Base-by-base conservation (phyloP, 1,140 invertebrate genomes). In the Caenorhabditis inopinata region DNA sequence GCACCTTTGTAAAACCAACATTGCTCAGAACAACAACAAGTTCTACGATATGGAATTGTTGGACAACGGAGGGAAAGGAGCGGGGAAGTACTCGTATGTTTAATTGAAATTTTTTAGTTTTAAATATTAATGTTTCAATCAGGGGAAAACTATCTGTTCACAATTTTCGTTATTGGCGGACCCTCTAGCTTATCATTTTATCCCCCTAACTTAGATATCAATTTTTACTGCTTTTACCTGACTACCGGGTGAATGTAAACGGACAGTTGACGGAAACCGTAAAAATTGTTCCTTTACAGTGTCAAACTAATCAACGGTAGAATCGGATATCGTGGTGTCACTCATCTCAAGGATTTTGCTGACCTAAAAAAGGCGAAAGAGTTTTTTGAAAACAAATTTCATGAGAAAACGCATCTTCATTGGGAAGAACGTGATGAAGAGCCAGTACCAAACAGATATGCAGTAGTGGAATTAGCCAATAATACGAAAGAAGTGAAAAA, bases 31-130 rank as follows among this genome's bases (percentile, higher is more conserved):
- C n/a, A 68, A 68, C 32, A 68, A 68, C n/a, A 68, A 68, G 21
- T 68, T 68, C n/a, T 68, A 68, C 32, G 58, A 68, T 68, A 68
- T 68, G 58, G 58, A 68, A 38, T 29, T 68, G 58, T 38, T 68
- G 58, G 58, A 68, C 23, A 38, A 68, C 21, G 58, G 58, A 38
- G 58, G 58, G 7, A n/a, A 14, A 7, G 27, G 27, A 32, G 14
- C 5, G 6, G n/a, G 18, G 2, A 32, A 29, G 35, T 58, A 32
- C n/a, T 16, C 51, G 51, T 58, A 16, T 32, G 51, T 58, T 25
- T n/a, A n/a, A n/a, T n/a, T n/a, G n/a, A n/a, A n/a, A n/a, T n/a
- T n/a, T n/a, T n/a, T n/a, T n/a, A n/a, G n/a, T n/a, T n/a, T n/a
- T n/a, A n/a, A n/a, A n/a, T n/a, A n/a, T n/a, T n/a, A n/a, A n/a